Percentiles rank a stretch among this genome's conserved stretches.
Conservation (phyloP, 1,140 invertebrate genomes). For the Brachionus koreanus region DNA sequence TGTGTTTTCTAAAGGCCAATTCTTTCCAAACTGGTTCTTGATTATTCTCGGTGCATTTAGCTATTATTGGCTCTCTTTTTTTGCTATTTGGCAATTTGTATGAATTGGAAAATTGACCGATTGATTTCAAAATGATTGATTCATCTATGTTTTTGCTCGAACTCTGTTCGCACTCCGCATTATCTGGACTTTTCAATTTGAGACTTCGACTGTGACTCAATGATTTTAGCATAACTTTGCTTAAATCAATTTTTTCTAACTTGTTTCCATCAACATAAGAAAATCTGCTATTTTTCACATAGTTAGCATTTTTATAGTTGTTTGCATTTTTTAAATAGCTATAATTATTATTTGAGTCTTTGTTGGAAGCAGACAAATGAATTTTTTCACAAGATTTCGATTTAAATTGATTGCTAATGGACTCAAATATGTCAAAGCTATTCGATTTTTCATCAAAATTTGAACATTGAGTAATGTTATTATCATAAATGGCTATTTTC, state of each 20-base stretch:
- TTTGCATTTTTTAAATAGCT: background rate
- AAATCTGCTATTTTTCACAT: constrained; percentile 6
- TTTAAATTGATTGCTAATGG: background rate
- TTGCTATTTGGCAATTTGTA: constrained; percentile 13
- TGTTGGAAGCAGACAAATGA: background rate
- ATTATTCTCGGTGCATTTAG: background rate
- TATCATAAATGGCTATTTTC: constrained; percentile 33
- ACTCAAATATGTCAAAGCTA: background rate
- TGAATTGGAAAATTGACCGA: background rate
- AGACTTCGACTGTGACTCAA: constrained; percentile 1
- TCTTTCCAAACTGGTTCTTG: constrained; percentile 34
- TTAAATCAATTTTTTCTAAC: background rate
- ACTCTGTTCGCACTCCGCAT: background rate
- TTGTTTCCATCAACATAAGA: background rate
- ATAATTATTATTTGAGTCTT: constrained; percentile 5
- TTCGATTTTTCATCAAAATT: background rate
- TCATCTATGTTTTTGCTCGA: background rate
- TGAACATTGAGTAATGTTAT: constrained; percentile 17
- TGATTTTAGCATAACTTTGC: background rate
- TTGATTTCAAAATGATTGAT: background rate
- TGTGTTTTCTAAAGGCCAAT: constrained; percentile 31
- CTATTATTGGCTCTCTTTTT: background rate
- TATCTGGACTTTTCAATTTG: background rate
- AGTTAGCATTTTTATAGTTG: background rate
- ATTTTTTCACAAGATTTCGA: constrained; percentile 36